Evolutionary conservation across 1,140 invertebrate genomes (phyloP), one percentile per base, ranked within the genome.

Genomic region (Magallana angulata): DNA sequence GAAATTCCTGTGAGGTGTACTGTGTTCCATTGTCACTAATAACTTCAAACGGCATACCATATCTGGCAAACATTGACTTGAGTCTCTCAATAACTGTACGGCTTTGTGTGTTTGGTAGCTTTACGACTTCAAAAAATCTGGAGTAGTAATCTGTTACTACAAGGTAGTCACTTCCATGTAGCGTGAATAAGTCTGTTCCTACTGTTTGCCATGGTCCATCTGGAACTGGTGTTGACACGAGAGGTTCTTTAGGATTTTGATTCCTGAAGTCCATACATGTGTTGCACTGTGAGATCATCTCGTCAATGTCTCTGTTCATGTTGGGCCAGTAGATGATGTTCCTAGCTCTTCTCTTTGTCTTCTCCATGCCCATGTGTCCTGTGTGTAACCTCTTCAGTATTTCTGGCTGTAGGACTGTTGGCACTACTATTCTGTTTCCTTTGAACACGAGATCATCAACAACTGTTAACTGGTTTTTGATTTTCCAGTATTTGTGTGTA

Each of bases 331-430:
- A 89, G 1, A 91, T 18, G n/a, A 57, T 57, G 11, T 89, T 86
- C 68, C 84, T 76, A n/a, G 91, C 90, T 57, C 36, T 82, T 16
- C 76, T 18, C 81, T 59, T 62, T 56, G 18, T 68, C 88, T 90
- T 85, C 81, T 91, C 83, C 18, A 90, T 85, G 57, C 87, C 88
- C n/a, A 90, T 60, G 80, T 90, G 91, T 87, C 91, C 87, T 60
- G 62, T 48, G 59, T 91, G 90, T 64, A 90, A 30, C 68, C 68
- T 76, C 7, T 89, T 57, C 1, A 89, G 64, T 57, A 91, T 88
- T 11, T 91, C 68, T 16, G 82, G 58, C 80, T 90, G 30, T 16
- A 87, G 18, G 12, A 18, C 58, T n/a, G 5, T 57, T 48, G 86
- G 87, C 4, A 89, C 84, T 11, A 91, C n/a, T 7, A 90, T 87